These are phyloP conservation scores for Cephalopterus ornatus DNA, from an alignment of 2,113 vertebrate genomes.

Conservation along the genomic window DNA sequence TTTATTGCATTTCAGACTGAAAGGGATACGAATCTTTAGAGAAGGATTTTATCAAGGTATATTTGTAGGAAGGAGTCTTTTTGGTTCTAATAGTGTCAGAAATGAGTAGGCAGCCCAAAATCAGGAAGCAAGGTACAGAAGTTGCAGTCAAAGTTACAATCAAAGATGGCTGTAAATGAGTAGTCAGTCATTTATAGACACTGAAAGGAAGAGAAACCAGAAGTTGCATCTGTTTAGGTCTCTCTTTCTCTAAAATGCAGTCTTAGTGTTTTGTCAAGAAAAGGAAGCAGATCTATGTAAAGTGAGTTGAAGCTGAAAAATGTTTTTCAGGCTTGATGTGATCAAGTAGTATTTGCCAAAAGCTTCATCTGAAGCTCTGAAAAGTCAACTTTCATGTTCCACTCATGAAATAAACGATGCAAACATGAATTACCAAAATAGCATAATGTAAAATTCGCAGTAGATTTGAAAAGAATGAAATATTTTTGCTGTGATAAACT, in stretches of 20 bases:
- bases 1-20: not conserved
- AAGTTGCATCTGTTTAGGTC: not conserved
- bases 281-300: not conserved
- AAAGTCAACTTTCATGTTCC: not conserved
- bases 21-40: not conserved
- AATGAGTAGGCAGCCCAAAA: not conserved
- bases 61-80: not conserved
- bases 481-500: not conserved
- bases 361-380: not conserved
- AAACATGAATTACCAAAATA: not conserved
- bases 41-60: not conserved
- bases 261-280: not conserved
- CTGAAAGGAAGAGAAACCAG: not conserved
- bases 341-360: not conserved
- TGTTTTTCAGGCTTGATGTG: not conserved
- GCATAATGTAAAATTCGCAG: not conserved
- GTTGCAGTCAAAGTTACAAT: not conserved
- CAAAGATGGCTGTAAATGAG: not conserved
- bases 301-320: not conserved
- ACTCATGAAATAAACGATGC: not conserved
- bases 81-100: not conserved
- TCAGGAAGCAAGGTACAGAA: not conserved
- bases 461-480: not conserved
- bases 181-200: not conserved
- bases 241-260: not conserved